Evolutionary conservation across 2,888 invertebrate species (phyloP).

Genomic region (Oligia latruncula): DNA sequence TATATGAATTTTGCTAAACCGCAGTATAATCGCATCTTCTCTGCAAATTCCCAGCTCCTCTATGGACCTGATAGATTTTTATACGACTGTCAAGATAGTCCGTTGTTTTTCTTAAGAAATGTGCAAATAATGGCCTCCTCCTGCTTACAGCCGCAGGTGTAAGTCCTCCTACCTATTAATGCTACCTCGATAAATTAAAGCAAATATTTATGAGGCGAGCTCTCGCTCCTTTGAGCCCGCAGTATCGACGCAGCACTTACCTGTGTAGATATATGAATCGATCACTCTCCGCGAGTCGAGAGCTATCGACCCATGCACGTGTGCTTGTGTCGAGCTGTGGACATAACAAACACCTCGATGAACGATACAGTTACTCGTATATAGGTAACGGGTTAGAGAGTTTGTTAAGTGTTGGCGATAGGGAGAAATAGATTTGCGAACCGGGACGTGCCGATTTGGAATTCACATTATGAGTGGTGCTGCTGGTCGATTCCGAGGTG

Average conservation of each 20-base stretch:
- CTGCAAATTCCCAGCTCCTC: neutral
- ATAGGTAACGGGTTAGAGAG: neutral
- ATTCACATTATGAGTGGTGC: neutral
- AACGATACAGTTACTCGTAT: neutral
- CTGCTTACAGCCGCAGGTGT: neutral
- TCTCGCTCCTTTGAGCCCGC: slow-evolving; percentile 12
- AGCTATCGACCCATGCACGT: neutral
- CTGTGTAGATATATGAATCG: neutral
- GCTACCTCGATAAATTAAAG: neutral
- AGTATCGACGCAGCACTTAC: slow-evolving; percentile 1
- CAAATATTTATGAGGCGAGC: slow-evolving; percentile 17
- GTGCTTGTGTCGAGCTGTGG: slow-evolving; percentile 4
- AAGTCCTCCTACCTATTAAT: too few species aligned
- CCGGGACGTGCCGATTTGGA: neutral
- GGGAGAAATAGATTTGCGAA: neutral
- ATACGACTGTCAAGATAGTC: neutral
- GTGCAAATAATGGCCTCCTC: neutral
- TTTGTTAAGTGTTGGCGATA: neutral
- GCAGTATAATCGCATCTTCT: neutral
- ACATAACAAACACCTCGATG: neutral
- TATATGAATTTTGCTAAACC: neutral
- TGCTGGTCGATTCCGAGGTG: neutral
- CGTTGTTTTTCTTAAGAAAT: neutral
- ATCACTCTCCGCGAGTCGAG: slow-evolving; percentile 25
- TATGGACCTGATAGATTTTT: neutral